phyloP scores from a whole-genome alignment of 1,140 invertebrate species.

The Muscidifurax raptorellus region DNA sequence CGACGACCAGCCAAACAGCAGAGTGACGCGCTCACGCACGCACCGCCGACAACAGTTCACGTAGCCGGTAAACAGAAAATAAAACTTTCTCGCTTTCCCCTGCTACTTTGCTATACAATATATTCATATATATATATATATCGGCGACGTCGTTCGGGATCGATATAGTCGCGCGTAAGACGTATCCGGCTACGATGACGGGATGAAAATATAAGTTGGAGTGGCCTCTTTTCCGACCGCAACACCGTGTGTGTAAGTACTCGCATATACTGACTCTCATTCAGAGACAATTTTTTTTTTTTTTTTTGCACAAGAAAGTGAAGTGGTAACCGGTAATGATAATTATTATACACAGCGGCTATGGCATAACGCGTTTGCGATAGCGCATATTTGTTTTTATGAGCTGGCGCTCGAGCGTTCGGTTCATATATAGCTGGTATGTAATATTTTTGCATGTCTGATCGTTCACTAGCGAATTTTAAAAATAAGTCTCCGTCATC shows the following conservation, averaged over 20 bases:
- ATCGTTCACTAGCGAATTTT: no score
- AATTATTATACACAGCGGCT: no score
- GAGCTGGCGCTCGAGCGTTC: no score
- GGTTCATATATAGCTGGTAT: no score
- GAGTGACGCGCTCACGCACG: neutral
- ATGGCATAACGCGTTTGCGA: no score
- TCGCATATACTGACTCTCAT: neutral
- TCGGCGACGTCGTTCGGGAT: neutral
- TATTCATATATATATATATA: neutral
- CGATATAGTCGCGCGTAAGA: no score
- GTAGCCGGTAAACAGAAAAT: neutral
- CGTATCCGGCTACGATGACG: neutral
- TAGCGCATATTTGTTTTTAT: no score
- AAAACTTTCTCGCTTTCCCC: neutral
- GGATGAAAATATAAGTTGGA: neutral
- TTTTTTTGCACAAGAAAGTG: neutral
- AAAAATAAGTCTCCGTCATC: no score
- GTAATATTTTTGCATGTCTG: no score
- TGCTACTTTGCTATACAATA: neutral
- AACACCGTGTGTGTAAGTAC: neutral
- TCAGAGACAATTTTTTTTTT: neutral
- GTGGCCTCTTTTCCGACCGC: neutral
- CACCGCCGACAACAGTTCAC: neutral
- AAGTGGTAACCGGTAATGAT: no score
- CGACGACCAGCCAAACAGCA: neutral